Evolutionary conservation across 2,113 vertebrate genomes (phyloP), one percentile per base, ranked within the genome.

Genomic region (Perca flavescens): DNA sequence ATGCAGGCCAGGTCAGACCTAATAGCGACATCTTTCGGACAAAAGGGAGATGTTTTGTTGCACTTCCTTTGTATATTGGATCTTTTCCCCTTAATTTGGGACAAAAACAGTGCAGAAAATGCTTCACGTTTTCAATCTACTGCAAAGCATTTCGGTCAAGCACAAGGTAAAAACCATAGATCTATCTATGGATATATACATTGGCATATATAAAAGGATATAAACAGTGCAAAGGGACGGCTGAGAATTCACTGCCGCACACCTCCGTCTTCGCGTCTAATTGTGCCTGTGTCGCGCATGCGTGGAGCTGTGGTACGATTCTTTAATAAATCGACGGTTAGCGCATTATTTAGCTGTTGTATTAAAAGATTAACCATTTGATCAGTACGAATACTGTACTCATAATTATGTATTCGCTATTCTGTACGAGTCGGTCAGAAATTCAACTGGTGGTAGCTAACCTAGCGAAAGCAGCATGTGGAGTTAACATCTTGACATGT

Each of bases 321-420:
- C 1, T 6, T 7, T 6, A 2, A 6, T 22, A 54, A 21, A 17
- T 46, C 0, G 0, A 49, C 25, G 2, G 5, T 9, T 46, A 5
- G 1, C 4, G 0, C 2, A 12, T 71, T 10, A 63, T 63, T 31
- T 34, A 25, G 0, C 3, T 2, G 0, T 56, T 5, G 0, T 60
- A 14, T 40, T n/a, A n/a, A 6, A 1, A 2, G 0, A 54, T 4
- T 17, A 25, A 9, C 19, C 0, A 5, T 17, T 2, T 21, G 0
- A 14, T 43, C 6, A 7, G 0, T 17, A 3, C 12, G 0, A 64
- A 9, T 65, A 0, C 1, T 9, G 8, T 14, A 7, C 8, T 19
- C 15, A 4, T 25, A 8, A 16, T 5, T 8, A 6, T 5, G 0
- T 17, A 4, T 11, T 70, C 3, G 6, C 2, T 17, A 2, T 19